Evolutionary conservation across 2,113 vertebrate genomes (phyloP).

Genomic region (Thalassoma bifasciatum): DNA sequence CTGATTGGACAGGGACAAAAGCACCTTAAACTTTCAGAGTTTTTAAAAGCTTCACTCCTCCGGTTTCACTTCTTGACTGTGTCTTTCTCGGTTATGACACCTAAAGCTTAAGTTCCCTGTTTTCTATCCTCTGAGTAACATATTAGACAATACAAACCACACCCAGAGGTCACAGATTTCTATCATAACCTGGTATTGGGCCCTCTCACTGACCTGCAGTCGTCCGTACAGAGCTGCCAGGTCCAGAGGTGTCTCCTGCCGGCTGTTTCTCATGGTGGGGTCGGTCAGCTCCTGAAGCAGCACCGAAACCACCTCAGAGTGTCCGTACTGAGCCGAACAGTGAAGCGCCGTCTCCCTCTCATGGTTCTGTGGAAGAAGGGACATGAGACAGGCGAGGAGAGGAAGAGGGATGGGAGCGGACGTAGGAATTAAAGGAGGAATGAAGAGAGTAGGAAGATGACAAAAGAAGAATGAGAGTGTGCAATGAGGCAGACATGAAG

Average conservation of each 20-base stretch:
- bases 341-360: slow-evolving; percentile 96
- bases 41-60: no score
- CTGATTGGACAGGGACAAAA: no score
- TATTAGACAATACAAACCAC: no score
- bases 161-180: not conserved
- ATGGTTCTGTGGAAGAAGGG: slow-evolving; percentile 86
- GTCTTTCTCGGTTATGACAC: no score
- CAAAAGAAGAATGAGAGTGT: slow-evolving; percentile 1
- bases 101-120: no score
- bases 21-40: no score
- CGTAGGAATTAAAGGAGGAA: slow-evolving; percentile 15
- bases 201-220: slow-evolving; percentile 77
- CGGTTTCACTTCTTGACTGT: no score
- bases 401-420: not conserved
- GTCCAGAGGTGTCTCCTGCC: slow-evolving; percentile 93
- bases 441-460: not conserved
- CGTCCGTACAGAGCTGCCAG: slow-evolving; percentile 95
- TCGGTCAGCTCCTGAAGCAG: slow-evolving; percentile 94
- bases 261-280: slow-evolving; percentile 94
- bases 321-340: slow-evolving; percentile 96
- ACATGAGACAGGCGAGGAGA: not conserved
- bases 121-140: no score
- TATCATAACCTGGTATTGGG: not conserved
- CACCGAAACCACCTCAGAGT: slow-evolving; percentile 93
- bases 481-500: slow-evolving; percentile 1